phyloP scores from a whole-genome alignment of 2,888 invertebrate genomes.

The Thysanoteuthis rhombus region DNA sequence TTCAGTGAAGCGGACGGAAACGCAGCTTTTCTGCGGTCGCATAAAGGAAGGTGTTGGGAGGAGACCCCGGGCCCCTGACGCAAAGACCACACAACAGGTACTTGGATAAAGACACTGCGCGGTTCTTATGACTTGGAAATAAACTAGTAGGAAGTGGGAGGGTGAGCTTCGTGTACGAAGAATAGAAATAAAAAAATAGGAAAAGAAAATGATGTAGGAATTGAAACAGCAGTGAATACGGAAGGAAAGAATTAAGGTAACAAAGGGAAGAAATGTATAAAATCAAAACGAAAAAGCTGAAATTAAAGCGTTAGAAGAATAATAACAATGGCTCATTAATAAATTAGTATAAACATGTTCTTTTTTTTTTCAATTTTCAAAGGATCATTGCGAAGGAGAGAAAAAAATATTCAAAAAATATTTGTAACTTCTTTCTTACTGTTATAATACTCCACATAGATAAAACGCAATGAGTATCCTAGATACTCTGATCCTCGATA shows the following conservation, averaged over 20 bases:
- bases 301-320: background rate
- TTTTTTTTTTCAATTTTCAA: too few relatives aligned
- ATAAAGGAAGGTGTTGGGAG: background rate
- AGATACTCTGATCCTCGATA: too few relatives aligned
- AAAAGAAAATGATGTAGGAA: background rate
- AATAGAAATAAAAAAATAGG: background rate
- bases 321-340: background rate
- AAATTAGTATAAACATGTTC: background rate
- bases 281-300: background rate
- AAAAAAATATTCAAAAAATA: too few relatives aligned
- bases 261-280: background rate
- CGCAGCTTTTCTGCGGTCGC: background rate
- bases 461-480: too few relatives aligned
- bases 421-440: too few relatives aligned
- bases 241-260: background rate
- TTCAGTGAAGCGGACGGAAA: background rate
- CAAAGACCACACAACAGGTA: background rate
- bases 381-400: background rate
- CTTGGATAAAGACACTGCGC: background rate
- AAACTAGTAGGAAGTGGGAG: background rate
- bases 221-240: background rate
- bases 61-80: background rate
- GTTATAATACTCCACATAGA: too few relatives aligned
- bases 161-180: background rate
- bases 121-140: background rate